Base-by-base conservation (phyloP, 1,140 invertebrate genomes). In the Lepidotrigona ventralis region DNA sequence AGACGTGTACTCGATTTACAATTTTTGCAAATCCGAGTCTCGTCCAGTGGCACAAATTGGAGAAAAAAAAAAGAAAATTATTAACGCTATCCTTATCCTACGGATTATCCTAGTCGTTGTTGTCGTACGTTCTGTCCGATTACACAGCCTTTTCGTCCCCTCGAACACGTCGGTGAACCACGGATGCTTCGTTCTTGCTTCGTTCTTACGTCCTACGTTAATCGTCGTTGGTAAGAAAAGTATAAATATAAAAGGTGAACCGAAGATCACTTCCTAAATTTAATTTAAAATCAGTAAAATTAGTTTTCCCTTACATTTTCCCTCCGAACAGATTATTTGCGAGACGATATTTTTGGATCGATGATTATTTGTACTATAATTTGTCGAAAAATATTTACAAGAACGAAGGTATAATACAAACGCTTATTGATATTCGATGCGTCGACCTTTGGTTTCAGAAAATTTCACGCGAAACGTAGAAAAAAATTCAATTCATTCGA, bases 1-100 rank as follows among this genome's bases (percentile, higher is more conserved):
- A n/a, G 19, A 71, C 4, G 15, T 0, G 39, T n/a, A 17, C 8
- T 29, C 26, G 2, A 29, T 56, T 21, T 68, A n/a, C 26, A 17
- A 39, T 68, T 54, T n/a, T 21, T 2, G 19, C 60, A 6, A 51
- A 51, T 58, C 26, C 26, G 54, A 23, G 58, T 58, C 26, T 26
- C 68, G 1, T 56, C 68, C 14, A 79, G 78, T 79, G 78, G 66
- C 78, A 79, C 78, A 79, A 23, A 60, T 79, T 29, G 53, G 19
- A 23, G n/a, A 46, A 8, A 8, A 46, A 23, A 29, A 29, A 8
- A 8, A 46, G 17, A 29, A 23, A 8, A 79, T 51, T 23, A 14
- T 33, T 46, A 29, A 60, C 15, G 12, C 66, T 79, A 70, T 71
- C 33, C 33, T 54, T 71, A 79, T 23, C 23, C 78, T 71, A 71